A percentile compares a stretch with the other conserved stretches of the same genome.
phyloP scores from a whole-genome alignment of 1,140 invertebrate species.

The Diabrotica undecimpunctata region DNA sequence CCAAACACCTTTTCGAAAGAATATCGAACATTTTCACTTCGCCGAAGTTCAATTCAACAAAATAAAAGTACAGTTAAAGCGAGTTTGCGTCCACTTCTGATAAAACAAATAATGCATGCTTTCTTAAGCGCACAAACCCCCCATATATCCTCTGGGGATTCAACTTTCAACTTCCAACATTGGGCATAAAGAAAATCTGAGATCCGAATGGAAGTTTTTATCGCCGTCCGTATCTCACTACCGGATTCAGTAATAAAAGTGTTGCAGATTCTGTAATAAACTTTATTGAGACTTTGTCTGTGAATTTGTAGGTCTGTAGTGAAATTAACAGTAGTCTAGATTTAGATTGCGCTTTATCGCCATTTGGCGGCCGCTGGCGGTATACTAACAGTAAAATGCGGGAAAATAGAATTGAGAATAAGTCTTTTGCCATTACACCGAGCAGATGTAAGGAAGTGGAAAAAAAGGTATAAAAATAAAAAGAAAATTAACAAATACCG shows the following conservation, averaged over 20 bases:
- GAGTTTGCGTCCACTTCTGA: background rate
- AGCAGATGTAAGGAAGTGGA: no score
- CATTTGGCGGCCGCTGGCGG: no score
- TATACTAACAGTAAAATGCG: no score
- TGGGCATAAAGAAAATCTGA: conserved; percentile 12
- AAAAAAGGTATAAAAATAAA: no score
- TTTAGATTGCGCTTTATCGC: background rate
- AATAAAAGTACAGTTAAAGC: conserved; percentile 3
- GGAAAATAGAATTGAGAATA: no score
- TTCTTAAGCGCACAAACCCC: background rate
- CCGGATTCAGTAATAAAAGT: conserved; percentile 8
- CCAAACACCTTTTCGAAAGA: no score
- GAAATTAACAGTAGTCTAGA: background rate
- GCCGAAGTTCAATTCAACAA: background rate
- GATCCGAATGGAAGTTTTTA: conserved; percentile 7
- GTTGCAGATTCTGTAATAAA: conserved; percentile 7
- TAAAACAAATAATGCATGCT: conserved; percentile 3
- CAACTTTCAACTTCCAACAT: conserved; percentile 5
- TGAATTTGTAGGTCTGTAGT: background rate
- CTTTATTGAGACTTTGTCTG: conserved; percentile 5
- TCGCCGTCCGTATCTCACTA: conserved; percentile 4
- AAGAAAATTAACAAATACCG: no score
- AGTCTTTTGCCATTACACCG: no score
- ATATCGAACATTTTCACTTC: no score
- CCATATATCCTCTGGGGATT: background rate